Evolutionary conservation across 2,113 vertebrate species (phyloP), one percentile per base, ranked within the genome.

Genomic region (Arothron firmamentum): DNA sequence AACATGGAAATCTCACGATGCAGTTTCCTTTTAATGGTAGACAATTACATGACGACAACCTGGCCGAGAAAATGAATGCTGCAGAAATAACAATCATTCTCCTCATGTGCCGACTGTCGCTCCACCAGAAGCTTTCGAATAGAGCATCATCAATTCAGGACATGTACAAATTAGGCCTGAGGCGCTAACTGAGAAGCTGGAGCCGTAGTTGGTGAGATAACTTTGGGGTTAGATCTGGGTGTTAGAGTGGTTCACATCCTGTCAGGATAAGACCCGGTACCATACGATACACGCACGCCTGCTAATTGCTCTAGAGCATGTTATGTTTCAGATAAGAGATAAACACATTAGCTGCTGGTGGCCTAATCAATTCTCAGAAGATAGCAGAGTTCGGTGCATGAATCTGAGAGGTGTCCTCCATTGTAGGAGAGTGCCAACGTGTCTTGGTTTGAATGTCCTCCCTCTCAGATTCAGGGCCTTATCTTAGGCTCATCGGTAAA

Each of bases 1-100:
- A 78, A 73, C 74, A 79, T 69, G 20, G 70, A 79, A 81, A 76
- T 57, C 67, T 70, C 80, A 76, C 72, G 55, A 53, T 68, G 65
- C 47, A 47, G 28, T 69, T 74, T 78, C 67, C 60, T 43, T 70
- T 63, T 81, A 72, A 79, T 83, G 64, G 69, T 52, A 76, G 74
- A 67, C 75, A 77, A 71, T 82, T 81, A 75, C 56, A 62, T 71
- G 41, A 58, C 57, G 69, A 57, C 52, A 77, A 67, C 52, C 55
- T 66, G 55, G 50, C 56, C 48, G 28, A 21, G 59, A 43, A 72
- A 77, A 52, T 59, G 34, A 60, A 65, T 66, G 65, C 20, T 41
- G 11, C 34, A 59, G 54, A 53, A 53, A 70, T 53, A 23, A 9
- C 56, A 67, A 53, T 20, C 50, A 43, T 50, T 38, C 62, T 51